phyloP scores from a whole-genome alignment of 2,797 vertebrate species.

The Cyprinella venusta region DNA sequence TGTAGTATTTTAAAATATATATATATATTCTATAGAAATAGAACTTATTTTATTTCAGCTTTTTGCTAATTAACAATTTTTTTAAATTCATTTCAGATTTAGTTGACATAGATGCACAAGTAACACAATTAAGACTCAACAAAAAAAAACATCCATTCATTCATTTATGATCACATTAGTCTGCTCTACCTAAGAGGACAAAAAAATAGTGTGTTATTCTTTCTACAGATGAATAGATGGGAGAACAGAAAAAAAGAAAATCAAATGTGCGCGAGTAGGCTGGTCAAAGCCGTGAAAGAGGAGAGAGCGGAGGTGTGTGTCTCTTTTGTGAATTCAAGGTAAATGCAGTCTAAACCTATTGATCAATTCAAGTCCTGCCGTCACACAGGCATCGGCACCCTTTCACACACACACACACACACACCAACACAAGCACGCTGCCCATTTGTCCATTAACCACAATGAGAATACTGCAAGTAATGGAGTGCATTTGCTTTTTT shows the following conservation, averaged over 20 bases:
- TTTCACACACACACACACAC: constrained; percentile 1
- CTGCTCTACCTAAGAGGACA: not conserved
- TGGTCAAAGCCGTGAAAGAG: constrained; percentile 37
- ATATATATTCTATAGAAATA: not conserved
- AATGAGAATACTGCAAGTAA: constrained; percentile 1
- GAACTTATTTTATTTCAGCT: not conserved
- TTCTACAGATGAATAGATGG: constrained; percentile 12
- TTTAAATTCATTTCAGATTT: not conserved
- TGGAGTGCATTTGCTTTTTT: constrained; percentile 39
- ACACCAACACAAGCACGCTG: not conserved
- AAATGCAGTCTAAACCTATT: constrained; percentile 21
- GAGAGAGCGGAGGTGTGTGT: constrained; percentile 48
- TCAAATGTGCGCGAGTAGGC: constrained; percentile 50
- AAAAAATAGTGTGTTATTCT: not conserved
- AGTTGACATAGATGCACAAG: not conserved
- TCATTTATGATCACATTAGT: not conserved
- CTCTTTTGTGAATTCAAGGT: constrained; percentile 52
- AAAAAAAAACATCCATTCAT: not conserved
- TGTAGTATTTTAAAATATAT: not conserved
- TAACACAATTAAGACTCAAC: not conserved
- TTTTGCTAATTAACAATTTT: not conserved
- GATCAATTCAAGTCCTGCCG: constrained; percentile 6
- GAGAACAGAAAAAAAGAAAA: constrained; percentile 39
- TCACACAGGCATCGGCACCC: not conserved
- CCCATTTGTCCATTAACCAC: constrained; percentile 34